Conservation (phyloP, 2,113 vertebrate genomes). For the Crotalus horridus region DNA sequence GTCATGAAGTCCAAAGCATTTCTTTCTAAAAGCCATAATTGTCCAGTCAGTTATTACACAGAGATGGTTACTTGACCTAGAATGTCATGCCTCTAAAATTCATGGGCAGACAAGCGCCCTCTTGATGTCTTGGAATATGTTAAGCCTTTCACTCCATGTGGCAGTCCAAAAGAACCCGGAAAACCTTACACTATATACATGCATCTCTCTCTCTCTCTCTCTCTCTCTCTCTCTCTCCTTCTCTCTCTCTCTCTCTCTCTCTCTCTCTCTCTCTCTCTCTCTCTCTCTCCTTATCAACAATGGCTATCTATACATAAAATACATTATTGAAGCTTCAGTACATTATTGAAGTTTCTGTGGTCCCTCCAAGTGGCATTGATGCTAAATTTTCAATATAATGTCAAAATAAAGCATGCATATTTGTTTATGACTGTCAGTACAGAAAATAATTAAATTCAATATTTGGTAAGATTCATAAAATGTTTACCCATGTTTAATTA, state of each 20-base stretch:
- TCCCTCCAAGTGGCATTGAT: not conserved
- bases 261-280: not conserved
- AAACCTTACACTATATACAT: too few relatives aligned
- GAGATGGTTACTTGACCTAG: not conserved
- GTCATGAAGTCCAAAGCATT: not conserved
- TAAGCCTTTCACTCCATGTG: not conserved
- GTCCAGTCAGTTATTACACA: not conserved
- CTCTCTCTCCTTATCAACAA: not conserved
- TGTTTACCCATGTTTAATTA: conserved; percentile 11
- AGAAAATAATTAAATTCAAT: not conserved
- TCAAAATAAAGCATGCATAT: not conserved
- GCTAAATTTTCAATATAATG: not conserved
- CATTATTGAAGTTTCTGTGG: not conserved
- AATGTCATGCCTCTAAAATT: not conserved
- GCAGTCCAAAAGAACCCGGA: not conserved
- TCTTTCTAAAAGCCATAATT: not conserved
- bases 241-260: not conserved
- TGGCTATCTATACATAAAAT: not conserved
- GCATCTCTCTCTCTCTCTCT: too few relatives aligned
- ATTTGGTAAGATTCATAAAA: not conserved
- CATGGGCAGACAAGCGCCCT: not conserved
- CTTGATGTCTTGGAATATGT: not conserved
- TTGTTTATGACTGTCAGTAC: not conserved
- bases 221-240: too few relatives aligned
- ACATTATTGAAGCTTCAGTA: not conserved